Percentiles rank a stretch among this genome's conserved stretches.
phyloP scores from a whole-genome alignment of 1,140 invertebrate species.

The Cydia splendana region DNA sequence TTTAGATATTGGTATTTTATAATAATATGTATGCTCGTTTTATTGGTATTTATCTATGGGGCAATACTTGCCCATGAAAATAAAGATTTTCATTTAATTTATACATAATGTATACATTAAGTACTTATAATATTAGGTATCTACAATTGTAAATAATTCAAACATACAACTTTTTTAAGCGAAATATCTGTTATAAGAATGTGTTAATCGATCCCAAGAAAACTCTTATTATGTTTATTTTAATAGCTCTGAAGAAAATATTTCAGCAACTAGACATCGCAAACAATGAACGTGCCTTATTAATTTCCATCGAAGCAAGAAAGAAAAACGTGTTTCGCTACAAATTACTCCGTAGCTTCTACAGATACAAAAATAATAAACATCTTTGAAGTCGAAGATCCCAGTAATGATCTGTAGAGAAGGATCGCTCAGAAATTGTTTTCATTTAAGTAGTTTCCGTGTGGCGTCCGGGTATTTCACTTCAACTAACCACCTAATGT shows the following conservation, averaged over 20 bases:
- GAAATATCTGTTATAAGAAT: background rate
- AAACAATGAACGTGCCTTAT: constrained; percentile 35
- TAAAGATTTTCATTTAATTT: too few relatives aligned
- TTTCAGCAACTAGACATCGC: constrained; percentile 13
- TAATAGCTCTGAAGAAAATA: background rate
- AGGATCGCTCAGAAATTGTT: constrained; percentile 59
- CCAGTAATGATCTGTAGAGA: constrained; percentile 55
- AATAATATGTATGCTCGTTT: too few relatives aligned
- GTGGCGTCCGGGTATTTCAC: constrained; percentile 28
- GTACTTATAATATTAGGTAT: too few relatives aligned
- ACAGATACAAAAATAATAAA: constrained; percentile 44
- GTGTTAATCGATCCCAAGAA: background rate
- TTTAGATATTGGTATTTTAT: too few relatives aligned
- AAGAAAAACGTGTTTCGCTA: constrained; percentile 35
- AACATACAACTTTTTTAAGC: too few relatives aligned
- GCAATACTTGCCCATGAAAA: too few relatives aligned
- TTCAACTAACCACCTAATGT: too few relatives aligned
- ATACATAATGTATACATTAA: too few relatives aligned
- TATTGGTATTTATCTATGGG: too few relatives aligned
- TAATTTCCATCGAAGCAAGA: constrained; percentile 41
- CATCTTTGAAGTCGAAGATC: constrained; percentile 45
- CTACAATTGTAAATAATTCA: too few relatives aligned
- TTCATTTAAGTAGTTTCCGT: constrained; percentile 53
- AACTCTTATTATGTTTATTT: background rate
- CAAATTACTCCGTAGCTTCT: constrained; percentile 42